Conservation (phyloP, 2,797 vertebrate species). For the Helarctos malayanus region DNA sequence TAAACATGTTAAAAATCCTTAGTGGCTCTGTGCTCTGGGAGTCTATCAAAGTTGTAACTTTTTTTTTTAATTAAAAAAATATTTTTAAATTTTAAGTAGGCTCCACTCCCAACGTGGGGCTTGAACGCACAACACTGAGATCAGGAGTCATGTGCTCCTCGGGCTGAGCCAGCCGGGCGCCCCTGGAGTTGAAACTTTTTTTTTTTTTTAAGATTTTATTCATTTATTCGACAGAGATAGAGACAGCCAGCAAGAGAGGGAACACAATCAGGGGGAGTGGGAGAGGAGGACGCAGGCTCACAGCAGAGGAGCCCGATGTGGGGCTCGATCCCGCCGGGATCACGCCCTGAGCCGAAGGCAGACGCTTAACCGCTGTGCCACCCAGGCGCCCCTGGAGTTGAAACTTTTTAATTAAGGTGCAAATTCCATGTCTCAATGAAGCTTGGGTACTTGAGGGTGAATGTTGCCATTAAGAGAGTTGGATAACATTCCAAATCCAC, state of each 20-base stretch:
- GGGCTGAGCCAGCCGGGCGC: not conserved
- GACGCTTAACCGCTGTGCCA: not conserved
- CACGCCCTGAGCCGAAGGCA: no score
- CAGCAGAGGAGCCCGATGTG: no score
- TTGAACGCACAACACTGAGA: not conserved
- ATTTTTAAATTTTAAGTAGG: not conserved
- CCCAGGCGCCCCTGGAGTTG: not conserved
- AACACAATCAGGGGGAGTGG: no score
- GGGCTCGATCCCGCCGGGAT: no score
- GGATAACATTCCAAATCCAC: not conserved
- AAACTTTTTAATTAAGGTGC: not conserved
- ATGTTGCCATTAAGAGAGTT: not conserved
- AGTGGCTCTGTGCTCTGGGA: not conserved
- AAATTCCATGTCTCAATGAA: not conserved
- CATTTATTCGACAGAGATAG: no score
- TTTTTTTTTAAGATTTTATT: no score
- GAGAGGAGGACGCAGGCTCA: no score
- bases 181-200: not conserved
- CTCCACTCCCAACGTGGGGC: not conserved
- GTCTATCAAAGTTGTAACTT: not conserved
- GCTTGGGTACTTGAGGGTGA: not conserved
- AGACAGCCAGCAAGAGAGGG: no score
- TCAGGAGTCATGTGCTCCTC: not conserved
- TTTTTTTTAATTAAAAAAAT: not conserved
- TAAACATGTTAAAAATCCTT: not conserved